phyloP scores from a whole-genome alignment of 2,113 vertebrate species.

The Platichthys stellatus region DNA sequence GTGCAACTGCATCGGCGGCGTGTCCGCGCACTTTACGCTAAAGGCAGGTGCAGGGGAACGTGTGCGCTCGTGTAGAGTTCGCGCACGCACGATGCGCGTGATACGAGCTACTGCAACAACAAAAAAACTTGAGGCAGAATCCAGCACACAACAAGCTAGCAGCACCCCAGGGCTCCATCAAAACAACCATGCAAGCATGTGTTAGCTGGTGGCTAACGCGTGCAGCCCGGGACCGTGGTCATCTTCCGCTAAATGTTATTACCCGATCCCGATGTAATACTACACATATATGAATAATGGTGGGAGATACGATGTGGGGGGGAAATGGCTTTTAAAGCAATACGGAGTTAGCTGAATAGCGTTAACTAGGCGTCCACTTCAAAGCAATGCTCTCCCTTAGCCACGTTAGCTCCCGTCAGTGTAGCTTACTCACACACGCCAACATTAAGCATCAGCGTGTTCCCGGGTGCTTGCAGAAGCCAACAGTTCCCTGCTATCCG shows the following conservation, averaged over 20 bases:
- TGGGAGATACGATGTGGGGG: background rate
- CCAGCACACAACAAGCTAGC: conserved; percentile 58
- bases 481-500: background rate
- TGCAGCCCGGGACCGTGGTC: background rate
- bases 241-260: background rate
- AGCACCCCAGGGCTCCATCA: conserved; percentile 44
- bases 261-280: too few relatives aligned
- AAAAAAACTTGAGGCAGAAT: conserved; percentile 30
- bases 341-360: background rate
- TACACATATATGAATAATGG: accelerated
- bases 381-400: conserved; percentile 22
- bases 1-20: background rate
- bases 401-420: conserved; percentile 25
- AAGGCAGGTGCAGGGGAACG: conserved; percentile 3
- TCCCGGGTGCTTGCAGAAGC: background rate
- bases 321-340: background rate
- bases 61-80: background rate
- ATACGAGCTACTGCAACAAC: conserved; percentile 43
- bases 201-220: conserved; percentile 54
- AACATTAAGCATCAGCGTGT: background rate
- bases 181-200: conserved; percentile 52
- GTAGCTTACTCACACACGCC: background rate
- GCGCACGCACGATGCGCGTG: conserved; percentile 36
- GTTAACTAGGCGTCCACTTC: conserved; percentile 14
- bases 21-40: background rate